These are phyloP conservation scores for Rhadinocentrus ornatus DNA, from an alignment of 2,797 vertebrate species.

Conservation along the genomic window DNA sequence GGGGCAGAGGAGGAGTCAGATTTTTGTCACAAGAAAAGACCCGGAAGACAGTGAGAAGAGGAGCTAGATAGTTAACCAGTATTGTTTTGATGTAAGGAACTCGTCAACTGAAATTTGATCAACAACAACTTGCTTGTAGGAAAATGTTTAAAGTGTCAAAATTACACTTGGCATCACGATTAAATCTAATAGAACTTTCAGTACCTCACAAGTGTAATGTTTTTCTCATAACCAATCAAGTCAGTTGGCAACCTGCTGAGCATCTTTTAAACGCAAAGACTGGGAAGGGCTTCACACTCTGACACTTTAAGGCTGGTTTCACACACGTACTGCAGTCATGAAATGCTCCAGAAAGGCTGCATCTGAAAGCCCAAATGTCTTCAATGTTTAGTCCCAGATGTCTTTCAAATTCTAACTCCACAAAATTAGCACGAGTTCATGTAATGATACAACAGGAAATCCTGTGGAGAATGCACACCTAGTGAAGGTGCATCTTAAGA, in stretches of 20 bases:
- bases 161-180: not conserved
- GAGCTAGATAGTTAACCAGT: not conserved
- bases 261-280: not conserved
- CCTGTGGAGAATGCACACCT: not conserved
- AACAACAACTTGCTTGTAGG: not conserved
- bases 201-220: constrained; percentile 1
- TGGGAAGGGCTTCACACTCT: not conserved
- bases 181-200: constrained; percentile 5
- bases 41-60: constrained; percentile 18
- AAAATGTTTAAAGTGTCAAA: not conserved
- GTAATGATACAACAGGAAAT: not conserved
- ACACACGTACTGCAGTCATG: not conserved
- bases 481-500: not conserved
- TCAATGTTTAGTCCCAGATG: not conserved
- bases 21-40: constrained; percentile 34
- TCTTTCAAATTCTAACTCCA: not conserved
- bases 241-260: not conserved
- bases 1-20: constrained; percentile 24
- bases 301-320: not conserved
- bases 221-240: constrained; percentile 4
- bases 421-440: not conserved
- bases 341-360: not conserved
- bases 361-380: not conserved
- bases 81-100: not conserved
- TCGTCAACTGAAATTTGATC: not conserved